Evolutionary conservation across 1,140 invertebrate genomes (phyloP).

Genomic region (Drosophila pallidifrons): DNA sequence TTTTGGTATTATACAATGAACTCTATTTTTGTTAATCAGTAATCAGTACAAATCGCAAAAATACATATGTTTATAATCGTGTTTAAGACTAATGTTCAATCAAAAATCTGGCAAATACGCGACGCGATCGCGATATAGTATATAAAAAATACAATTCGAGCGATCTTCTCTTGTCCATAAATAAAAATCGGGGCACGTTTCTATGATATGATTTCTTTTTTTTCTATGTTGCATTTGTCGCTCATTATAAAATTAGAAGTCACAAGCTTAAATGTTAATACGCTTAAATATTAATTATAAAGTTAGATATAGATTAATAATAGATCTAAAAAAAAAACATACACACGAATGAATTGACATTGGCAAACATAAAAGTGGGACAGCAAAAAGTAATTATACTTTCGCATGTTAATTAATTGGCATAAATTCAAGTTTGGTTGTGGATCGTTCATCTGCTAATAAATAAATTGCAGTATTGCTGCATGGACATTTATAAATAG

Average conservation of each 20-base stretch:
- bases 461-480: constrained; percentile 32
- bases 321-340: constrained; percentile 47
- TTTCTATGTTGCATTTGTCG: constrained; percentile 26
- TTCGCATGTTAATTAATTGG: constrained; percentile 20
- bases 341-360: constrained; percentile 38
- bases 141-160: constrained; percentile 16
- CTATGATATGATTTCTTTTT: constrained; percentile 4
- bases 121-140: constrained; percentile 16
- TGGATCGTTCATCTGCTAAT: constrained; percentile 28
- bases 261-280: constrained; percentile 80
- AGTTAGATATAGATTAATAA: constrained; percentile 65
- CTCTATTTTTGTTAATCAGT: constrained; percentile 68
- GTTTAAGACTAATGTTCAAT: constrained; percentile 50
- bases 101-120: constrained; percentile 37
- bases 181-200: constrained; percentile 20
- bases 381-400: constrained; percentile 5
- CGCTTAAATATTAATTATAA: constrained; percentile 74
- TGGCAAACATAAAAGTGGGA: constrained; percentile 31
- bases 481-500: constrained; percentile 32
- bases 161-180: constrained; percentile 18
- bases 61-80: constrained; percentile 46
- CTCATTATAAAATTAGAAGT: constrained; percentile 59
- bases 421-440: constrained; percentile 31
- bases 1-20: constrained; percentile 27
- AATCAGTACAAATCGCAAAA: constrained; percentile 82